A percentile compares a stretch with the other conserved stretches of the same genome.
phyloP scores from a whole-genome alignment of 2,113 vertebrate genomes.

The Ophiodon elongatus region DNA sequence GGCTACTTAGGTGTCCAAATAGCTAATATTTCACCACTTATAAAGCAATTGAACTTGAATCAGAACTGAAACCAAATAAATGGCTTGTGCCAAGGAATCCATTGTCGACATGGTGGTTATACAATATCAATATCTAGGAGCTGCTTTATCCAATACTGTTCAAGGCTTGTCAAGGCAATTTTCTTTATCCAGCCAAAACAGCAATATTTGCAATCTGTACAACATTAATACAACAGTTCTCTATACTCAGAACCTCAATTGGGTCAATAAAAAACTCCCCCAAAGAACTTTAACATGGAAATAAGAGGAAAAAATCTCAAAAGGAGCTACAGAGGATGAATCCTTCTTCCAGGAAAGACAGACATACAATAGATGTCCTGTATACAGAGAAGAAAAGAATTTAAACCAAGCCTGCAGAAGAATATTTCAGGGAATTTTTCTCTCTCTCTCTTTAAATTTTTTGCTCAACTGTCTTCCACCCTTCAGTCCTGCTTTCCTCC shows the following conservation, averaged over 20 bases:
- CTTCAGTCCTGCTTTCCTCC: constrained; percentile 5
- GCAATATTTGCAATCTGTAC: background rate
- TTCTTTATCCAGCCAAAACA: background rate
- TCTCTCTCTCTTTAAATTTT: background rate
- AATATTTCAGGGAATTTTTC: constrained; percentile 6
- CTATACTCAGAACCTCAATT: background rate
- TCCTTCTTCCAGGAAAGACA: background rate
- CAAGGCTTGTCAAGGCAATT: background rate
- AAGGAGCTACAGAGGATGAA: background rate
- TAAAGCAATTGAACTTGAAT: background rate
- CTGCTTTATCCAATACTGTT: background rate
- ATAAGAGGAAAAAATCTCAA: background rate
- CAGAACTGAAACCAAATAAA: background rate
- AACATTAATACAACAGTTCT: background rate
- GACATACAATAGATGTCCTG: background rate
- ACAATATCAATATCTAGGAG: background rate
- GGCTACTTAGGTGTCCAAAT: background rate
- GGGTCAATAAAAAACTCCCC: background rate
- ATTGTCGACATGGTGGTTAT: background rate
- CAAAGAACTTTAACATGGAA: background rate
- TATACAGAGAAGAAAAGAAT: background rate
- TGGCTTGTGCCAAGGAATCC: background rate
- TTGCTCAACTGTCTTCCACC: background rate
- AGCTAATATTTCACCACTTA: background rate
- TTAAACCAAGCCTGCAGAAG: background rate